Evolutionary conservation across 2,113 vertebrate genomes (phyloP).

Genomic region (Fregata magnificens): DNA sequence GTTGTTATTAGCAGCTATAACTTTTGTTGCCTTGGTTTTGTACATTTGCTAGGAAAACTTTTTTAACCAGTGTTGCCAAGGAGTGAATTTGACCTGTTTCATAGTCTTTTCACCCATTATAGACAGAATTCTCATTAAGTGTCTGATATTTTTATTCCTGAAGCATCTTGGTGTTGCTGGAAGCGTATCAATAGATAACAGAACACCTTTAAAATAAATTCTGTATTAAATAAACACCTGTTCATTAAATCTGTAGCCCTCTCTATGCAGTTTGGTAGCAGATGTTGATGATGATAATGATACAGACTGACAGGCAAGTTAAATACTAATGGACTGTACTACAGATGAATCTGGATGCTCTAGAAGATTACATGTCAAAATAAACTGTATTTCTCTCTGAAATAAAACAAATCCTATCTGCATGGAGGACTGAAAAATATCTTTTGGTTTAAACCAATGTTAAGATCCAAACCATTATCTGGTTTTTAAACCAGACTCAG

Average conservation of each 20-base stretch:
- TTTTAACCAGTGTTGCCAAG: neutral
- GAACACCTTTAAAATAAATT: constrained; percentile 39
- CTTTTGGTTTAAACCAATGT: neutral
- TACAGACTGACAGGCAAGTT: constrained; percentile 13
- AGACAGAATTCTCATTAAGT: neutral
- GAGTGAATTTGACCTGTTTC: neutral
- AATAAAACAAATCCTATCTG: neutral
- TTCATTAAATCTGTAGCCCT: constrained; percentile 16
- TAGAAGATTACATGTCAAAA: neutral
- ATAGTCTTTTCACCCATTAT: neutral
- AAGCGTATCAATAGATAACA: constrained; percentile 24
- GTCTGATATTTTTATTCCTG: constrained; percentile 26
- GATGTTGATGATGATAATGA: constrained; percentile 31
- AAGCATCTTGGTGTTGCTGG: neutral
- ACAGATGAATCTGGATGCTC: neutral
- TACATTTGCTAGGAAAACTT: neutral
- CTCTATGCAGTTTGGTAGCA: constrained; percentile 2
- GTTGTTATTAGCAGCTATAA: neutral
- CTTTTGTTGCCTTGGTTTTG: neutral
- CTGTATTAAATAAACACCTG: constrained; percentile 45
- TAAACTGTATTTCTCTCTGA: neutral
- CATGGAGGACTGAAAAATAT: neutral
- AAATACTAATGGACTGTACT: neutral
- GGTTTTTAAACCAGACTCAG: neutral
- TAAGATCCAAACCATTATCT: neutral